These are phyloP conservation scores for Lordiphosa stackelbergi DNA, from an alignment of 1,140 invertebrate species.

Conservation along the genomic window DNA sequence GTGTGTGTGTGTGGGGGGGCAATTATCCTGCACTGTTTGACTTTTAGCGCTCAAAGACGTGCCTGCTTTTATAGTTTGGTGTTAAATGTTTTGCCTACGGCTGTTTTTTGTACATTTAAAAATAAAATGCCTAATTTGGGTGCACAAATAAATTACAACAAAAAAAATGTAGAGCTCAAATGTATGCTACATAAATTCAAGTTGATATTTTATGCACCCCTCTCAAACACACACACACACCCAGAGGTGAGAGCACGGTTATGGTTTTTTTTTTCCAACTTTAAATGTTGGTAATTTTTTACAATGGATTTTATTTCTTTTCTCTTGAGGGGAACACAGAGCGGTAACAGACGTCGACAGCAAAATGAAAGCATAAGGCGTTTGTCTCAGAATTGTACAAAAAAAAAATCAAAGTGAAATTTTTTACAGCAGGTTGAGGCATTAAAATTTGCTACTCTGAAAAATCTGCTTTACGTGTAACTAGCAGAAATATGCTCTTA, in stretches of 20 bases:
- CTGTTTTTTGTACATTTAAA: too few relatives aligned
- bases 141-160: conserved; percentile 49
- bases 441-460: neutral
- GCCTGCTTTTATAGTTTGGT: conserved; percentile 35
- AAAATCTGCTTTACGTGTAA: too few relatives aligned
- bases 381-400: conserved; percentile 36
- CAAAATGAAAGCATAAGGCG: conserved; percentile 35
- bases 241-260: too few relatives aligned
- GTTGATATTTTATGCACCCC: conserved; percentile 50
- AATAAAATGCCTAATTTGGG: conserved; percentile 45
- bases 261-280: conserved; percentile 23
- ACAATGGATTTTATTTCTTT: conserved; percentile 8
- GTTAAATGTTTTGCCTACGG: conserved; percentile 57
- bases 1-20: too few relatives aligned
- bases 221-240: too few relatives aligned
- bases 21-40: neutral
- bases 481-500: too few relatives aligned
- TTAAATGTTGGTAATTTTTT: conserved; percentile 65
- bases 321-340: neutral
- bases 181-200: conserved; percentile 50
- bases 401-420: conserved; percentile 16
- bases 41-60: conserved; percentile 17
- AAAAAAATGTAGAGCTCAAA: conserved; percentile 21
- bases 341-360: conserved; percentile 3
- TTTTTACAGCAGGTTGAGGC: conserved; percentile 5